phyloP scores from a whole-genome alignment of 2,113 vertebrate species.

The Lophochroa leadbeateri region DNA sequence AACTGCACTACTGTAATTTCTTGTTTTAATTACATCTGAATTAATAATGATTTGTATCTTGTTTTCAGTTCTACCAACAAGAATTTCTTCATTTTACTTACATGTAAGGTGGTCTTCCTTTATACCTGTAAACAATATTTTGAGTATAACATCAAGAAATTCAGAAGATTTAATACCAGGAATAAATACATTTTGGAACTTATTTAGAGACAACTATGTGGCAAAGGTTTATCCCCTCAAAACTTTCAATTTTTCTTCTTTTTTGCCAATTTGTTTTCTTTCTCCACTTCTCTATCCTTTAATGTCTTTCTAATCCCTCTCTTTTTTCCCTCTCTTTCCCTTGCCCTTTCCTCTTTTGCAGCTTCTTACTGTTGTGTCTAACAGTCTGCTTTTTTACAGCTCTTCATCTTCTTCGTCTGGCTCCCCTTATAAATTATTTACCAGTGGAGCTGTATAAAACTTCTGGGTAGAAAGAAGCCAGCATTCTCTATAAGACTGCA shows the following conservation, averaged over 20 bases:
- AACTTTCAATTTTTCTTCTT: neutral
- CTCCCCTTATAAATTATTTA: neutral
- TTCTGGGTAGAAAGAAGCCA: neutral
- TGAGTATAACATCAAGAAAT: neutral
- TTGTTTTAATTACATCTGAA: neutral
- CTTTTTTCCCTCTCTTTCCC: fast-evolving
- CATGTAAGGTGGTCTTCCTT: neutral
- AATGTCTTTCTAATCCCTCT: neutral
- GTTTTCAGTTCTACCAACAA: neutral
- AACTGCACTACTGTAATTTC: neutral
- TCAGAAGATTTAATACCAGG: neutral
- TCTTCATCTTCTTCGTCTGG: neutral
- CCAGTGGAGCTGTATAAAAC: neutral
- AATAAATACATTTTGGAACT: neutral
- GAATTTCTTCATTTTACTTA: neutral
- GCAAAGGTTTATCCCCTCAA: neutral
- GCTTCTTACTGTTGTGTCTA: neutral
- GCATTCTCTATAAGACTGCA: neutral
- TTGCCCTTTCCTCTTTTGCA: neutral
- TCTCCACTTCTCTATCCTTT: neutral
- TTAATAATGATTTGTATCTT: neutral
- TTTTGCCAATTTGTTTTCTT: neutral
- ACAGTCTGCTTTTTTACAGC: neutral
- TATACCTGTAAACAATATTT: neutral
- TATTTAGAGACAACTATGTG: neutral